These are phyloP conservation scores for Caenorhabditis remanei DNA, from an alignment of 1,140 invertebrate species.

Conservation along the genomic window DNA sequence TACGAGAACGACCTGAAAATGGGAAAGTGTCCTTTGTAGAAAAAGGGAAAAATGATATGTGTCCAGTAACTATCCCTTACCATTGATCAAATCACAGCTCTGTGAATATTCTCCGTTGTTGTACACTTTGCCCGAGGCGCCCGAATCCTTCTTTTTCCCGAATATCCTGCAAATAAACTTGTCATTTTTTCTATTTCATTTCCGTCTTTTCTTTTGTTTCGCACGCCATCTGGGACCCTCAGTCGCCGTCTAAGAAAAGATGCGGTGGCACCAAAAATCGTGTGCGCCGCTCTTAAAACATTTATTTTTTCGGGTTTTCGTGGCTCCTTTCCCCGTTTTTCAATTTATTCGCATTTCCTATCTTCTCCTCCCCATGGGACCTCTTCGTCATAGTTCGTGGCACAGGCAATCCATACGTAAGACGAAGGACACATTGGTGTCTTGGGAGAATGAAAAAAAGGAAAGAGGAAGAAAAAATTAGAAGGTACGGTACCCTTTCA, in stretches of 20 bases:
- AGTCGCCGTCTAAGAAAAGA: not conserved
- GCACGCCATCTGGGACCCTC: slow-evolving; percentile 21
- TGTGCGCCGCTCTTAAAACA: slow-evolving; percentile 39
- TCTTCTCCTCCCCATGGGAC: not conserved
- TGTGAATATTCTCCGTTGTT: slow-evolving; percentile 59
- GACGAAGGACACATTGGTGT: slow-evolving; percentile 46
- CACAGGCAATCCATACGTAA: not conserved
- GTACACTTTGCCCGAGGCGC: slow-evolving; percentile 47
- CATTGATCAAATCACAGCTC: slow-evolving; percentile 61
- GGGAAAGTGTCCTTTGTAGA: not conserved
- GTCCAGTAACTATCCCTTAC: not conserved
- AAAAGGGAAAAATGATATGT: not conserved
- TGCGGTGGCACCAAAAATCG: slow-evolving; percentile 42
- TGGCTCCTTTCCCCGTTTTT: slow-evolving; percentile 6
- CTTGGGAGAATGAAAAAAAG: not conserved
- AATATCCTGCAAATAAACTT: slow-evolving; percentile 60
- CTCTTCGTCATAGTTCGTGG: slow-evolving; percentile 53
- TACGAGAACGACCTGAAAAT: slow-evolving; percentile 61
- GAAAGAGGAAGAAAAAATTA: not conserved
- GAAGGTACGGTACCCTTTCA: not conserved
- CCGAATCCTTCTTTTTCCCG: slow-evolving; percentile 58
- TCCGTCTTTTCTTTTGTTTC: slow-evolving; percentile 55
- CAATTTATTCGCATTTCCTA: slow-evolving; percentile 40
- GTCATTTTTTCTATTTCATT: slow-evolving; percentile 52
- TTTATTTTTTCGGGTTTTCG: slow-evolving; percentile 20